Conservation (phyloP, 2,113 vertebrate genomes). For the Coreoperca whiteheadi region DNA sequence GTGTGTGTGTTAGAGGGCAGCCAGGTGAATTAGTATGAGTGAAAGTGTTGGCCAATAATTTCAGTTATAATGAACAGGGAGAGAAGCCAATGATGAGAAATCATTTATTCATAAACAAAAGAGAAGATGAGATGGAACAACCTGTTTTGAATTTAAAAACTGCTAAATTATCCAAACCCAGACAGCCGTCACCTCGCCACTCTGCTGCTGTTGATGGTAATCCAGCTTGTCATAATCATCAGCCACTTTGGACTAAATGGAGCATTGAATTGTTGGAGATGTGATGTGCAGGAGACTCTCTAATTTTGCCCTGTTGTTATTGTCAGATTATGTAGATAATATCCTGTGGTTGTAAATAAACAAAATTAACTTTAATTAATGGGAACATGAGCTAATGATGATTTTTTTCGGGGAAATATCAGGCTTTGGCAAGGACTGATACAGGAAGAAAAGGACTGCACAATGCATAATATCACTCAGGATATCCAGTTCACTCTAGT, state of each 20-base stretch:
- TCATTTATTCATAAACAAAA: constrained; percentile 75
- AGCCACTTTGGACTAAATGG: constrained; percentile 48
- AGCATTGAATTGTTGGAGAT: constrained; percentile 30
- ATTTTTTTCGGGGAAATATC: neutral
- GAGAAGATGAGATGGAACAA: constrained; percentile 57
- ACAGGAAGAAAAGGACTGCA: neutral
- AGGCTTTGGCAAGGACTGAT: neutral
- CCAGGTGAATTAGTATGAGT: constrained; percentile 56
- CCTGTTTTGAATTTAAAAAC: constrained; percentile 66
- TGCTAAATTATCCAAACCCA: constrained; percentile 53
- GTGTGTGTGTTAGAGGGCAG: constrained; percentile 32
- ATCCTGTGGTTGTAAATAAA: constrained; percentile 25
- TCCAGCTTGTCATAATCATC: constrained; percentile 58
- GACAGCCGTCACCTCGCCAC: constrained; percentile 24
- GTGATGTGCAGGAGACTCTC: constrained; percentile 2
- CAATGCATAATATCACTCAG: neutral
- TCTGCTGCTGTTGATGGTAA: constrained; percentile 40
- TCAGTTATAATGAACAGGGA: constrained; percentile 61
- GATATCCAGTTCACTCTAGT: constrained; percentile 16
- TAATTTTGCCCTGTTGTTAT: constrained; percentile 27
- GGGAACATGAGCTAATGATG: constrained; percentile 16
- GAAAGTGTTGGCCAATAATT: constrained; percentile 58
- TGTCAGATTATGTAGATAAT: constrained; percentile 8
- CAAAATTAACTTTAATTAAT: constrained; percentile 24
- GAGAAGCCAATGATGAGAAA: constrained; percentile 66